These are phyloP conservation scores for Piscicola geometra DNA, from an alignment of 2,888 invertebrate species.

Conservation along the genomic window DNA sequence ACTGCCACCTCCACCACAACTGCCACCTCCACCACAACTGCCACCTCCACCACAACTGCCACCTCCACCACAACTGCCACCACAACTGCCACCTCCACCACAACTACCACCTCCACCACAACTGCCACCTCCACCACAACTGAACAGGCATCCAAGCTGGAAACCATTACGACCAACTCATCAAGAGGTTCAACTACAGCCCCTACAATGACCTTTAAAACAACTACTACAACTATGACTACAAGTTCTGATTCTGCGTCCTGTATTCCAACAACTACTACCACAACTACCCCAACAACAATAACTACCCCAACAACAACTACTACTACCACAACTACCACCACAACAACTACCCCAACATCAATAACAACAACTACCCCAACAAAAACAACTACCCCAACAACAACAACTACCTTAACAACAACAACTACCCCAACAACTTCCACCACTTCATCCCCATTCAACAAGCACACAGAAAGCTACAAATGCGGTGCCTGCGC, in stretches of 20 bases:
- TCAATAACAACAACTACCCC: not conserved
- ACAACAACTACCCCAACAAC: not conserved
- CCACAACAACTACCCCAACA: not conserved
- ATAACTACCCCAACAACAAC: no score
- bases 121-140: not conserved
- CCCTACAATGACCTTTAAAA: not conserved
- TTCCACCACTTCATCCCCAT: not conserved
- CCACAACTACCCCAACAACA: no score
- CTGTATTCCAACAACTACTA: not conserved
- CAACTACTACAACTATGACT: not conserved
- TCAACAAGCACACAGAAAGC: not conserved
- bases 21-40: not conserved
- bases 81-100: not conserved
- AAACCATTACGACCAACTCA: not conserved
- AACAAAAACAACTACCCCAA: not conserved
- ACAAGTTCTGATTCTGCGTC: no score
- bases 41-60: not conserved
- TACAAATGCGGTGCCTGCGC: not conserved
- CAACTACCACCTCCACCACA: not conserved
- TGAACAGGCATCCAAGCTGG: not conserved
- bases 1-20: not conserved
- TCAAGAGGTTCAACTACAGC: not conserved
- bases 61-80: not conserved
- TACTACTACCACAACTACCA: not conserved
- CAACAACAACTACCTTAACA: not conserved